These are phyloP conservation scores for Abrostola triplasia DNA, from an alignment of 2,888 invertebrate genomes.

Conservation along the genomic window DNA sequence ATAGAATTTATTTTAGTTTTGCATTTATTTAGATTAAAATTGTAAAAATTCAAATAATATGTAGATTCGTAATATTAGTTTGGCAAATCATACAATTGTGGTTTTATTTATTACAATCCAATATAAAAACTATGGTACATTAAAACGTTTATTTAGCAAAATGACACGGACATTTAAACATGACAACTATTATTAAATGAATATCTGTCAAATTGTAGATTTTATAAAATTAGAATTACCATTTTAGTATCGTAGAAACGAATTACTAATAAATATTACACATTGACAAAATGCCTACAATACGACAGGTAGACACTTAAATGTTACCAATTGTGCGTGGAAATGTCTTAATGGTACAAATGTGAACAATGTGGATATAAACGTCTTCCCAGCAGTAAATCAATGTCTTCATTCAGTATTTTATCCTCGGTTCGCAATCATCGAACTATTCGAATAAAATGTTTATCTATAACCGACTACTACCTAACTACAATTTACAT, in stretches of 20 bases:
- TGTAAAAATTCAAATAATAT: constrained; percentile 49
- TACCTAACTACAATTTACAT: constrained; percentile 74
- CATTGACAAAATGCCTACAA: constrained; percentile 9
- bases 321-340: constrained; percentile 46
- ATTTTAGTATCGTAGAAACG: not conserved
- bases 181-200: constrained; percentile 35
- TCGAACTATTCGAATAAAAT: constrained; percentile 65
- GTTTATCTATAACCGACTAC: constrained; percentile 71
- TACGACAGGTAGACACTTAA: constrained; percentile 29
- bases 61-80: constrained; percentile 24
- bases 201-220: constrained; percentile 21
- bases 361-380: constrained; percentile 40
- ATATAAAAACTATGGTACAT: constrained; percentile 51
- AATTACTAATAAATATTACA: constrained; percentile 5
- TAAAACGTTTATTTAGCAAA: constrained; percentile 45
- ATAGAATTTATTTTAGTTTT: constrained; percentile 45
- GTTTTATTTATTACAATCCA: constrained; percentile 37
- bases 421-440: constrained; percentile 42
- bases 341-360: constrained; percentile 31
- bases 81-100: constrained; percentile 46
- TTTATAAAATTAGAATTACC: not conserved
- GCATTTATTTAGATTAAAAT: constrained; percentile 41
- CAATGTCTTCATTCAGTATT: constrained; percentile 35
- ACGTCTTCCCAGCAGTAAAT: constrained; percentile 32
- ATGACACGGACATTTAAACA: constrained; percentile 53